These are phyloP conservation scores for Pelosia muscerda DNA, from an alignment of 2,888 invertebrate genomes.

Conservation along the genomic window DNA sequence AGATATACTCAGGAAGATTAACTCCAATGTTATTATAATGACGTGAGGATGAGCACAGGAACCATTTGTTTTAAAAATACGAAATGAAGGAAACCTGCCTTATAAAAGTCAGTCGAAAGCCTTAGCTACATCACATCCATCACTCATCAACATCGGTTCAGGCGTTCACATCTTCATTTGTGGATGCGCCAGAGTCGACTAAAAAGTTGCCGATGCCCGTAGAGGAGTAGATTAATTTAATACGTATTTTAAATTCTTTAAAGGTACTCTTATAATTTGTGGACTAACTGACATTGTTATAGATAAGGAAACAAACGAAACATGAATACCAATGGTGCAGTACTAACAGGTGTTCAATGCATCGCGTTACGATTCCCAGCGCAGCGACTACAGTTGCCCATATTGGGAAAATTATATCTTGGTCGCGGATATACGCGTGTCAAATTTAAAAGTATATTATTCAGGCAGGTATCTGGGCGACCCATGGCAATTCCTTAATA, in stretches of 20 bases:
- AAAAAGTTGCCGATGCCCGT: not conserved
- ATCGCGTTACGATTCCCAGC: constrained; percentile 60
- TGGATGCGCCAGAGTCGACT: not conserved
- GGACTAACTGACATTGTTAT: constrained; percentile 48
- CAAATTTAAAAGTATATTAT: not conserved
- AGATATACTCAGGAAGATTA: not conserved
- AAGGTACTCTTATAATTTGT: constrained; percentile 27
- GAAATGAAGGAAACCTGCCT: not conserved
- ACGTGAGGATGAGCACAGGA: not conserved
- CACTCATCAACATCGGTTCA: not conserved
- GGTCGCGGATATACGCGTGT: constrained; percentile 24
- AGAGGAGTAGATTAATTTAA: not conserved
- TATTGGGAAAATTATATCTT: constrained; percentile 43
- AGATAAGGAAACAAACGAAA: constrained; percentile 39
- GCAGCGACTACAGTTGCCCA: constrained; percentile 38
- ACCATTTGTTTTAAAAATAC: not conserved
- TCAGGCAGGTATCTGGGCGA: too few relatives aligned
- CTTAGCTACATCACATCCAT: not conserved
- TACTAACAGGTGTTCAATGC: constrained; percentile 60
- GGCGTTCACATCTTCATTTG: not conserved
- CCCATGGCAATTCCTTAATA: too few relatives aligned
- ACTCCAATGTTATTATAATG: not conserved
- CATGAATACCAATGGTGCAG: constrained; percentile 41
- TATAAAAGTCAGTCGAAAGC: not conserved
- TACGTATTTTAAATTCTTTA: not conserved